phyloP scores from a whole-genome alignment of 2,888 invertebrate species.

The Plebejus argus region DNA sequence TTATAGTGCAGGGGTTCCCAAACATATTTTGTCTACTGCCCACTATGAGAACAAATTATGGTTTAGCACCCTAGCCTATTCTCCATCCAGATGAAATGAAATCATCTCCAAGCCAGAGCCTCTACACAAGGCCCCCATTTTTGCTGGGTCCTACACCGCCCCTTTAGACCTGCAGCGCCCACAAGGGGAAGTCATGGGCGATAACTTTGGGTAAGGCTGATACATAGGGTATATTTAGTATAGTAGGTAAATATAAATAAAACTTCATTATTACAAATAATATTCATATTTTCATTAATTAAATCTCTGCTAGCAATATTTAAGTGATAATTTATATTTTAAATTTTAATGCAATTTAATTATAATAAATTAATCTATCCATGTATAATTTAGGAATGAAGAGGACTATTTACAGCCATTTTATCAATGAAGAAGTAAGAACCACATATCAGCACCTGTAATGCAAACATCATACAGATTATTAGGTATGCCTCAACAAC shows the following conservation, averaged over 20 bases:
- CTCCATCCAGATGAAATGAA: too few species aligned
- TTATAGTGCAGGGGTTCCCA: too few species aligned
- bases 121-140: too few species aligned
- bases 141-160: too few species aligned
- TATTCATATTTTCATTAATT: constrained; percentile 26
- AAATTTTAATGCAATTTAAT: constrained; percentile 30
- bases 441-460: constrained; percentile 36
- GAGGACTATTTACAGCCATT: constrained; percentile 30
- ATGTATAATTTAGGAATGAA: constrained; percentile 33
- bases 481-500: neutral
- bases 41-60: too few species aligned
- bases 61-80: too few species aligned
- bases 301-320: constrained; percentile 28
- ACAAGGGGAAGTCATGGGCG: too few species aligned
- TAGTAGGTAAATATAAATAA: neutral
- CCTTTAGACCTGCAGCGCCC: too few species aligned
- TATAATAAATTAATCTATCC: constrained; percentile 28
- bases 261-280: constrained; percentile 6
- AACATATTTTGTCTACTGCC: too few species aligned
- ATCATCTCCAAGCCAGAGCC: too few species aligned
- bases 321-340: constrained; percentile 26
- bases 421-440: constrained; percentile 9
- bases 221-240: neutral
- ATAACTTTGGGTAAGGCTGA: too few species aligned
- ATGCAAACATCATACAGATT: constrained; percentile 12